Conservation (phyloP, 2,113 vertebrate genomes). For the Atlantisia rogersi region DNA sequence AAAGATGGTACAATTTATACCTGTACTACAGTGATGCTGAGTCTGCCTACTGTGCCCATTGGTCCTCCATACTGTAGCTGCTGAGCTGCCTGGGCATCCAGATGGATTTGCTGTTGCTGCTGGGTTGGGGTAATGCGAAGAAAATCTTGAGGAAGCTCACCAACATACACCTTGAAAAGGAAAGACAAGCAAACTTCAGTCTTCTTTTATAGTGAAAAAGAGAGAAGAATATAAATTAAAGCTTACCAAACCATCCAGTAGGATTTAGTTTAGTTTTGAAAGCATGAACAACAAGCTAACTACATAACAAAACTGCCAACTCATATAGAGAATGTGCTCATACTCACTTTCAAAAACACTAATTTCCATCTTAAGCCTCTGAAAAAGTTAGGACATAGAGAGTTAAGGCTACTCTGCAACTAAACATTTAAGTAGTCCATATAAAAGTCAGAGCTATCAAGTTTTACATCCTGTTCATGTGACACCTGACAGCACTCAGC, state of each 20-base stretch:
- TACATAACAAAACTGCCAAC: not conserved
- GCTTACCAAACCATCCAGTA: not conserved
- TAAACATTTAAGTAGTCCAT: not conserved
- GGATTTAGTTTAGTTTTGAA: not conserved
- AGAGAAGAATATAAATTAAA: not conserved
- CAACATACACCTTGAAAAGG: constrained; percentile 86
- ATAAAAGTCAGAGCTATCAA: not conserved
- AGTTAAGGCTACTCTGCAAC: not conserved
- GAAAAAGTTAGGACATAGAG: not conserved
- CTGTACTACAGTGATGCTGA: constrained; percentile 98
- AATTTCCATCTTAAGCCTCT: not conserved
- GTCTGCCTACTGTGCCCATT: constrained; percentile 86
- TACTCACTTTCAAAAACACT: not conserved
- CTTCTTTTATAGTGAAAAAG: not conserved
- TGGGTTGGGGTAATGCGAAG: constrained; percentile 92
- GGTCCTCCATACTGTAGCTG: constrained; percentile 91
- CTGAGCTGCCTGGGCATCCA: constrained; percentile 92
- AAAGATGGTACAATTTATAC: constrained; percentile 63
- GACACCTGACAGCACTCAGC: not conserved
- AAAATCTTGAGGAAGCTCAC: constrained; percentile 95
- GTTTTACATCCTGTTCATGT: not conserved
- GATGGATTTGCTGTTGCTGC: constrained; percentile 93
- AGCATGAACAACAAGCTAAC: not conserved
- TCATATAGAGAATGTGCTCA: not conserved
- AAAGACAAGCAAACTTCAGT: not conserved